phyloP scores from a whole-genome alignment of 2,888 invertebrate genomes.

The Drosophila subquinaria region DNA sequence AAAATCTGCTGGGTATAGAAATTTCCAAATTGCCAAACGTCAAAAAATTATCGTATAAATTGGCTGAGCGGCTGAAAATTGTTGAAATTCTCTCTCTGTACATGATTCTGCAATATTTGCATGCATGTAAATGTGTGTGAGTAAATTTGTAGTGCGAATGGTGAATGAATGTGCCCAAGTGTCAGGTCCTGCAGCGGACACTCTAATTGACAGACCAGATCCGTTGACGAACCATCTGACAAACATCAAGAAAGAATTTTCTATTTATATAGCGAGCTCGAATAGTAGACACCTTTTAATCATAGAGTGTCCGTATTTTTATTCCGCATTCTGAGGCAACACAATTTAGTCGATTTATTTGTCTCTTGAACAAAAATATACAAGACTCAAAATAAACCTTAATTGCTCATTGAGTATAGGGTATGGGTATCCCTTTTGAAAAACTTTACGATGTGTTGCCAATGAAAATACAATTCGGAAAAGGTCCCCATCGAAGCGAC shows the following conservation, averaged over 20 bases:
- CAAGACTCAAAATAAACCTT: not conserved
- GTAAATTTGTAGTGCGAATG: conserved; percentile 9
- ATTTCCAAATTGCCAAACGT: conserved; percentile 38
- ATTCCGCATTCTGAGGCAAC: too few relatives aligned
- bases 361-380: not conserved
- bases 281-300: not conserved
- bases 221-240: conserved; percentile 10
- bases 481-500: conserved; percentile 19
- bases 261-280: not conserved
- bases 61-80: conserved; percentile 39
- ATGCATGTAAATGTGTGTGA: conserved; percentile 11
- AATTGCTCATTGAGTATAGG: conserved; percentile 10
- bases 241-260: conserved; percentile 2
- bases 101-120: conserved; percentile 64
- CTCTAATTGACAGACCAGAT: conserved; percentile 58
- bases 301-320: too few relatives aligned
- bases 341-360: too few relatives aligned
- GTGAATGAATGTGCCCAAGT: conserved; percentile 11
- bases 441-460: conserved; percentile 28
- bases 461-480: conserved; percentile 28
- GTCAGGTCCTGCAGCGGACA: conserved; percentile 29
- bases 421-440: conserved; percentile 5
- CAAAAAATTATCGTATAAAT: conserved; percentile 43
- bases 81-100: conserved; percentile 33
- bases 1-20: conserved; percentile 44